A percentile compares a stretch with the other conserved stretches of the same genome.
Conservation (phyloP, 2,113 vertebrate species). For the Anoura caudifer region DNA sequence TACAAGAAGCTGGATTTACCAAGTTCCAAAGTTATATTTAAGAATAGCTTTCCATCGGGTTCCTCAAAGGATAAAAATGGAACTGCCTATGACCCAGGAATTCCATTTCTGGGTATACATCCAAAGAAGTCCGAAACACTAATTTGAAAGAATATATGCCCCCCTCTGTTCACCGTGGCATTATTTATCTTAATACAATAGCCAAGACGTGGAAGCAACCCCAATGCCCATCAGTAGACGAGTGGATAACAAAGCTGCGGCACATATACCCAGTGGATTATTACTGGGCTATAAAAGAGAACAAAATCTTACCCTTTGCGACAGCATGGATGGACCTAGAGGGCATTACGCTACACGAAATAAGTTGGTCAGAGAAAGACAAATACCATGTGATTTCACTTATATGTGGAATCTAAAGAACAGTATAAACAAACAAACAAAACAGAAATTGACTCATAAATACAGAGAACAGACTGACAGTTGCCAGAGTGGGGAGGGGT, state of each 20-base stretch:
- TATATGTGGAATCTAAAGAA: neutral
- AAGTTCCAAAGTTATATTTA: constrained; percentile 24
- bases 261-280: neutral
- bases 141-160: neutral
- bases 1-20: neutral
- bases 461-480: neutral
- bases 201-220: neutral
- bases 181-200: neutral
- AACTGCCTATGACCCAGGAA: neutral
- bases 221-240: neutral
- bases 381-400: no score
- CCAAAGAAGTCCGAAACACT: neutral
- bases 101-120: neutral
- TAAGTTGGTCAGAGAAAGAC: neutral
- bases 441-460: neutral
- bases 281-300: neutral
- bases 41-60: neutral
- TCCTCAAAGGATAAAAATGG: neutral
- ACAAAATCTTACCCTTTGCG: neutral
- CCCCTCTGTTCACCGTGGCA: neutral
- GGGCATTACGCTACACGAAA: neutral
- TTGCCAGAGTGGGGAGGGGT: neutral
- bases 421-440: neutral
- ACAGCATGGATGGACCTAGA: neutral
- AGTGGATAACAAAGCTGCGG: neutral